Percentiles rank a stretch among this genome's conserved stretches.
These are phyloP conservation scores for Aquatica leii DNA, from an alignment of 2,888 invertebrate species.

Conservation along the genomic window DNA sequence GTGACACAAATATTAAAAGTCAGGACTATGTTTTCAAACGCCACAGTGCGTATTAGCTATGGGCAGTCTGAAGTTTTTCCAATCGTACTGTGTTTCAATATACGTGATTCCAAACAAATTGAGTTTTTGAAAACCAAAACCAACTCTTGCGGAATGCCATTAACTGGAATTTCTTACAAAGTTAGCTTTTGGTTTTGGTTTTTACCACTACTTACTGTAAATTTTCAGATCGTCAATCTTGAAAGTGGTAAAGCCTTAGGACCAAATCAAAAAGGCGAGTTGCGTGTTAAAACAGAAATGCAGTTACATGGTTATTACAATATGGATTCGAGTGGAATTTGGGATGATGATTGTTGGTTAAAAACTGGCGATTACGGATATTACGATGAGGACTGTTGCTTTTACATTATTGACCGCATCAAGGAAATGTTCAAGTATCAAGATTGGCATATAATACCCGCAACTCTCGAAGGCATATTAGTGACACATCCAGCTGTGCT, in stretches of 20 bases:
- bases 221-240: constrained; percentile 59
- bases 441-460: constrained; percentile 61
- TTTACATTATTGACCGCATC: constrained; percentile 62
- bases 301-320: constrained; percentile 61
- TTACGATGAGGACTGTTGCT: constrained; percentile 61
- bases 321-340: constrained; percentile 58
- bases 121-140: neutral
- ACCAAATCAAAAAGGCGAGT: constrained; percentile 63
- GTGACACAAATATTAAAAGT: neutral
- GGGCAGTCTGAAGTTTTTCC: neutral
- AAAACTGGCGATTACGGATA: no score
- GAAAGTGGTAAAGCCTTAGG: constrained; percentile 59
- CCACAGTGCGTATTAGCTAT: neutral
- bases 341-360: constrained; percentile 62
- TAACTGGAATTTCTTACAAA: neutral
- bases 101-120: neutral
- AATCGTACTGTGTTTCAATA: neutral
- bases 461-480: constrained; percentile 49
- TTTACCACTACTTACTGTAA: neutral
- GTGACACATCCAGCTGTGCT: constrained; percentile 50
- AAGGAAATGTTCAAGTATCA: constrained; percentile 64
- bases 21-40: neutral
- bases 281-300: no score
- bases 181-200: neutral
- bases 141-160: neutral